These are phyloP conservation scores for Hyperoplus immaculatus DNA, from an alignment of 2,797 vertebrate species.

Conservation along the genomic window DNA sequence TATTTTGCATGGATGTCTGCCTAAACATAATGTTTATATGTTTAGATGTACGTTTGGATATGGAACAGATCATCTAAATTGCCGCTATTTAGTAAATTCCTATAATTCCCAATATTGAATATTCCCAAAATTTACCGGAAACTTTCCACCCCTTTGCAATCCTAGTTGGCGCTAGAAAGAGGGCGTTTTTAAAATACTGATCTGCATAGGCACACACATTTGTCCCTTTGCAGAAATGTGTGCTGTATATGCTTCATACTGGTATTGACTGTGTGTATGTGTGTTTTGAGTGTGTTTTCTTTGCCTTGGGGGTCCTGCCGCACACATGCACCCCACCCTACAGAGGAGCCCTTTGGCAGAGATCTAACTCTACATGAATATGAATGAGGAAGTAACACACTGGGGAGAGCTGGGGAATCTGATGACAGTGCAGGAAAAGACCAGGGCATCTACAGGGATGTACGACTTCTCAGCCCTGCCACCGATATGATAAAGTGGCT, in stretches of 20 bases:
- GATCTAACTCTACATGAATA: slow-evolving; percentile 77
- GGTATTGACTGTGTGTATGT: slow-evolving; percentile 27
- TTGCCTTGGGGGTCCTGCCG: slow-evolving; percentile 40
- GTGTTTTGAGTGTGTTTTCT: slow-evolving; percentile 43
- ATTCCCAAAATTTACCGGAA: too few relatives aligned
- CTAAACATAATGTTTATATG: too few relatives aligned
- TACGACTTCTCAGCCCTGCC: slow-evolving; percentile 75
- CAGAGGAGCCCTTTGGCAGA: slow-evolving; percentile 64
- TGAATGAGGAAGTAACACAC: slow-evolving; percentile 73
- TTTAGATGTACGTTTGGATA: too few relatives aligned
- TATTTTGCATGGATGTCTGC: too few relatives aligned
- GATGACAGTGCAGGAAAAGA: slow-evolving; percentile 84
- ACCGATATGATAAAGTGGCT: slow-evolving; percentile 79
- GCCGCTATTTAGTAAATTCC: too few relatives aligned
- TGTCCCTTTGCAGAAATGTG: neutral
- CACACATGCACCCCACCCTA: slow-evolving; percentile 15
- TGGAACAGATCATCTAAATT: too few relatives aligned
- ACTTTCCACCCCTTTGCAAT: too few relatives aligned
- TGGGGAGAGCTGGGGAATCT: slow-evolving; percentile 71
- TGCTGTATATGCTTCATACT: neutral
- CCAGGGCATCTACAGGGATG: slow-evolving; percentile 68
- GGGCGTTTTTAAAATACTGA: neutral
- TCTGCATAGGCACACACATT: slow-evolving; percentile 10
- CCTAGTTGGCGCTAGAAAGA: neutral
- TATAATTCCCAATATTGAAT: too few relatives aligned